Evolutionary conservation across 2,113 vertebrate genomes (phyloP).

Genomic region (Candoia aspera): DNA sequence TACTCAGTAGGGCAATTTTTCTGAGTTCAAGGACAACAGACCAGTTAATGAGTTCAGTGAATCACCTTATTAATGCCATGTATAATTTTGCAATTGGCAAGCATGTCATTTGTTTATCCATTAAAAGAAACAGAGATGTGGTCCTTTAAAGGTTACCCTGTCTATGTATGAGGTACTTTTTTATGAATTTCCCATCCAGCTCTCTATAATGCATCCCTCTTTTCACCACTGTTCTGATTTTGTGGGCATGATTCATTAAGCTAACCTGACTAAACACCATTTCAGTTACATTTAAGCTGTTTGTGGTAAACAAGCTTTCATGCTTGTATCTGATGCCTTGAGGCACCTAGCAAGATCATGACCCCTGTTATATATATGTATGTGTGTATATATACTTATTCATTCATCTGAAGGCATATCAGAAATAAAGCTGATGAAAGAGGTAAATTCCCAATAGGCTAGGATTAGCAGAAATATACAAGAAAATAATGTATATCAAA

Average conservation of each 20-base stretch:
- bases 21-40: not conserved
- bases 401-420: no score
- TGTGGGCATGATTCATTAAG: not conserved
- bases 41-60: not conserved
- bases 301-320: not conserved
- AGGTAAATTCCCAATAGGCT: conserved; percentile 13
- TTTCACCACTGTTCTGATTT: not conserved
- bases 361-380: no score
- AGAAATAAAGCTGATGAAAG: not conserved
- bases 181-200: not conserved
- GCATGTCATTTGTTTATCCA: not conserved
- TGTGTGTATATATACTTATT: no score
- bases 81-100: not conserved
- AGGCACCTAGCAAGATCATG: no score
- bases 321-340: not conserved
- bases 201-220: not conserved
- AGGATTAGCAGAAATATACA: not conserved
- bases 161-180: not conserved
- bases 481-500: not conserved
- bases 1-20: not conserved
- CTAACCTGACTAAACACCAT: not conserved
- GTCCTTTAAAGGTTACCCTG: not conserved
- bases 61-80: not conserved
- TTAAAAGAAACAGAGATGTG: not conserved
- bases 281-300: not conserved